Conservation (phyloP, 2,888 invertebrate genomes). For the Encarsia formosa region DNA sequence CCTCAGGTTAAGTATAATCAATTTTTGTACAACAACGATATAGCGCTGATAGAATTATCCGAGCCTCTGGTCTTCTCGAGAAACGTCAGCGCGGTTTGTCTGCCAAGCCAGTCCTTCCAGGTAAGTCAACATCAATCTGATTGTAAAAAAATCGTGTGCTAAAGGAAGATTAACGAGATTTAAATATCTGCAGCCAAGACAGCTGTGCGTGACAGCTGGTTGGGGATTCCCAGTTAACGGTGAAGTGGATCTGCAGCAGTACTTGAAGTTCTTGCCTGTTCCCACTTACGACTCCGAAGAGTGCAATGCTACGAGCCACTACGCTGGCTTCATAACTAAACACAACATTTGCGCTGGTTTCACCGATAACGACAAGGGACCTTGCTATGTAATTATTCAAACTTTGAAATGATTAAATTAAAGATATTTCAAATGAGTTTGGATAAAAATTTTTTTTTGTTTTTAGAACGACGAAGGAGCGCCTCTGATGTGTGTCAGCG, state of each 20-base stretch:
- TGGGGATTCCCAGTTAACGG: conserved; percentile 55
- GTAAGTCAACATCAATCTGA: conserved; percentile 28
- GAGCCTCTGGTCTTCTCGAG: conserved; percentile 54
- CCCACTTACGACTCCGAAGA: conserved; percentile 55
- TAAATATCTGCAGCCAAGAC: conserved; percentile 44
- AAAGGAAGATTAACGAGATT: too few relatives aligned
- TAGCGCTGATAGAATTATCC: conserved; percentile 56
- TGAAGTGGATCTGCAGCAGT: conserved; percentile 51
- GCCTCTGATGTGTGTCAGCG: conserved; percentile 61
- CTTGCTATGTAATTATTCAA: conserved; percentile 56
- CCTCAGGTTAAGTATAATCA: conserved; percentile 60
- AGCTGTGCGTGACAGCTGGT: conserved; percentile 59
- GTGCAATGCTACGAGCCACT: conserved; percentile 62
- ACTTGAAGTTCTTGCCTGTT: conserved; percentile 56
- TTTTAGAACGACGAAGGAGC: conserved; percentile 65
- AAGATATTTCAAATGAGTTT: too few relatives aligned
- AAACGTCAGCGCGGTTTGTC: conserved; percentile 58
- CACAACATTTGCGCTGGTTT: conserved; percentile 61
- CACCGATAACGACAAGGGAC: conserved; percentile 56
- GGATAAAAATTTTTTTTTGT: conserved; percentile 2
- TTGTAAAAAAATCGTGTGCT: not conserved
- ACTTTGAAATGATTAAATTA: too few relatives aligned
- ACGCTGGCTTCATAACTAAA: conserved; percentile 57
- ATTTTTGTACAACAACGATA: conserved; percentile 58
- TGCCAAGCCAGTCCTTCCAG: conserved; percentile 51